Base-by-base conservation (phyloP, 2,888 invertebrate species). In the Dasysyrphus albostriatus region DNA sequence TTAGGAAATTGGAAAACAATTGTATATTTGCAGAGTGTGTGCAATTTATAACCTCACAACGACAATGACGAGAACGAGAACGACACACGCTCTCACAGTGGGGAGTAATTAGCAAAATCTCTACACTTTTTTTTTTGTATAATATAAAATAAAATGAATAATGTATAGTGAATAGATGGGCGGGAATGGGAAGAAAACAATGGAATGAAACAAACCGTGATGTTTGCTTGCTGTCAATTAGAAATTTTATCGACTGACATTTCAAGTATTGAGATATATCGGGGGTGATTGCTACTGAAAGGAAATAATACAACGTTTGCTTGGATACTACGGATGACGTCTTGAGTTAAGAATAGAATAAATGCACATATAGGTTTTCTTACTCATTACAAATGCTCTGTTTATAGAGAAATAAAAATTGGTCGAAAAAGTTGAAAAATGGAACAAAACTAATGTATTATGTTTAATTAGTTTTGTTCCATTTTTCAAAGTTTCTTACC, bases 101-200 rank as follows among this genome's bases (percentile, higher is more conserved):
- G 85, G 85, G 85, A 73, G 85, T 82, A 85, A 85, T 85, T 85
- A 85, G 82, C 67, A 74, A 77, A 85, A 74, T 74, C 77, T 73
- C 47, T 78, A 78, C 59, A 44, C 70, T 79, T 79, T 69, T 56
- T 73, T 32, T 2, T 3, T 32, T 5, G 32, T 63, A 42, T 14
- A 39, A 9, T 59, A 39, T 9, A 37, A 84, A 80, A 39, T 9
- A 37, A 84, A 80, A 72, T 80, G 80, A 80, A 79, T 70, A 44
- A 24, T 72, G 79, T 58, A 8, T n/a, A 65, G 5, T 39, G 14
- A 14, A 65, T n/a, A 37, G 9, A 39, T 69, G 39, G 29, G n/a
- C 9, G n/a, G 9, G 44, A 34, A 2, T 10, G 37, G 49, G 24
- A 19, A 19, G 37, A 5, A 49, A 79, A 79, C 70, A 83, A 83